Conservation (phyloP, 1,140 invertebrate genomes). For the Magallana gigas region DNA sequence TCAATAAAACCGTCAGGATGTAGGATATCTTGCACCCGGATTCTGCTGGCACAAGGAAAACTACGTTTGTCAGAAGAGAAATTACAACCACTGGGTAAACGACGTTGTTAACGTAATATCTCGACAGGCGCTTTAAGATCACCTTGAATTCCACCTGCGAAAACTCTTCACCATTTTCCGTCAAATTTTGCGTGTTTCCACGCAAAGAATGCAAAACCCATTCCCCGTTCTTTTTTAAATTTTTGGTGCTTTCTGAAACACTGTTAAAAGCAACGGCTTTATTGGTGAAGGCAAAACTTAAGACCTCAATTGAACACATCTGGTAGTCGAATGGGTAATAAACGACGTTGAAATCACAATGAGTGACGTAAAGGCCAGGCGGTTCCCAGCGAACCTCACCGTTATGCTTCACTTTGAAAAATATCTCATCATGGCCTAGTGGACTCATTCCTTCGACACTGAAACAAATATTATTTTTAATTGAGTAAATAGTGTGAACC, state of each 20-base stretch:
- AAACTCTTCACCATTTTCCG: constrained; percentile 41
- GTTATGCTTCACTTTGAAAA: constrained; percentile 80
- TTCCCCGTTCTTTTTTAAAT: constrained; percentile 31
- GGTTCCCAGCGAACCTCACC: constrained; percentile 98
- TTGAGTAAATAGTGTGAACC: too few relatives aligned
- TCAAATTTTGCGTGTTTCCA: neutral
- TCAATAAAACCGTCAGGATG: constrained; percentile 60
- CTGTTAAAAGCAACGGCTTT: neutral
- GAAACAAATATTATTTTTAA: too few relatives aligned
- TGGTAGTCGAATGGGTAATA: constrained; percentile 90
- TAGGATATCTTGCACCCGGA: constrained; percentile 66
- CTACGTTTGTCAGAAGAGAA: constrained; percentile 55
- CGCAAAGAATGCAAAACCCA: neutral
- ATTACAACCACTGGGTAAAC: constrained; percentile 63
- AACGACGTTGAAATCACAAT: constrained; percentile 88
- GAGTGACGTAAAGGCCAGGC: constrained; percentile 97
- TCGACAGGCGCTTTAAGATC: constrained; percentile 45
- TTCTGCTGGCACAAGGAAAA: constrained; percentile 63
- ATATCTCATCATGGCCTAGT: neutral
- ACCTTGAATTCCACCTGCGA: constrained; percentile 60
- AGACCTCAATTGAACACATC: constrained; percentile 97
- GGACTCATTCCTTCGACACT: neutral
- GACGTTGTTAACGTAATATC: constrained; percentile 60
- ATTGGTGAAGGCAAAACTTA: constrained; percentile 93
- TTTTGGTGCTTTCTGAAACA: too few relatives aligned